Conservation (phyloP, 2,888 invertebrate species). For the Lumbricus terrestris region DNA sequence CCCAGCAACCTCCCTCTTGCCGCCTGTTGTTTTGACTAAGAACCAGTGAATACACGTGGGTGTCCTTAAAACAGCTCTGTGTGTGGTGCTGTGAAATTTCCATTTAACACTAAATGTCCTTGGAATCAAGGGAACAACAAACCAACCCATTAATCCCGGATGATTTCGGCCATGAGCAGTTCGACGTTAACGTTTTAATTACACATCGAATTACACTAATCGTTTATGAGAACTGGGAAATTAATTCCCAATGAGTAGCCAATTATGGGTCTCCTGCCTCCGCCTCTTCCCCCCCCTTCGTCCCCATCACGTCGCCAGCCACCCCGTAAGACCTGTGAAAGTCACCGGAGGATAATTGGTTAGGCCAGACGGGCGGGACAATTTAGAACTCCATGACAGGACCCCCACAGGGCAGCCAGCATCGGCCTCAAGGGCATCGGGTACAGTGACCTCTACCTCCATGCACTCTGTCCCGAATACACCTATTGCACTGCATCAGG, state of each 20-base stretch:
- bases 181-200: not conserved
- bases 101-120: too few relatives aligned
- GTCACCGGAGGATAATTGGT: not conserved
- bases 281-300: not conserved
- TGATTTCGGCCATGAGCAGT: not conserved
- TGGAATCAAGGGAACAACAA: not conserved
- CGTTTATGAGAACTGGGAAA: not conserved
- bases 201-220: not conserved
- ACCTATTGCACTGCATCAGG: not conserved
- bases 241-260: not conserved
- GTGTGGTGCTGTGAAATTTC: not conserved
- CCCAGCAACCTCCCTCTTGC: not conserved
- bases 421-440: not conserved
- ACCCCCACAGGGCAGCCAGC: not conserved
- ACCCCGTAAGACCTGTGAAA: not conserved
- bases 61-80: not conserved
- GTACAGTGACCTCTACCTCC: not conserved
- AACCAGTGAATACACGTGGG: not conserved
- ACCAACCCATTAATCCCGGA: not conserved
- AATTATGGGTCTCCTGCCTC: not conserved
- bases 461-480: not conserved
- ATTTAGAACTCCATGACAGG: not conserved
- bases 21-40: not conserved
- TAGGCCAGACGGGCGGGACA: not conserved
- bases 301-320: not conserved